Base-by-base conservation (phyloP, 1,140 invertebrate species). In the Trichogramma pretiosum region DNA sequence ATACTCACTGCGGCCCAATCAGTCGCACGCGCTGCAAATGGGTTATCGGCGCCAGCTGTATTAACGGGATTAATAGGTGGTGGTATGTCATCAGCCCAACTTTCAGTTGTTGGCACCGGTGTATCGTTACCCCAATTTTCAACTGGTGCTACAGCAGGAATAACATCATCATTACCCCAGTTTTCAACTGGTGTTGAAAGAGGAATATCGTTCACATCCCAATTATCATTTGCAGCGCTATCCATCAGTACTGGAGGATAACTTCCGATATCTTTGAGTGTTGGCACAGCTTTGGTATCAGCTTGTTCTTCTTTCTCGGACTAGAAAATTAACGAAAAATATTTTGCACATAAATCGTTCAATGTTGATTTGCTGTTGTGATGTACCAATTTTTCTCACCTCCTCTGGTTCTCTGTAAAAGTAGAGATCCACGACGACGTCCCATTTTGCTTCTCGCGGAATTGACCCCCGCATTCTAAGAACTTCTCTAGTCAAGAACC, bases 381-480 rank as follows among this genome's bases (percentile, higher is more conserved):
- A 39, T 49, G 59, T 50, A 53, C 57, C 17, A 40, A 19, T n/a
- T 28, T 1, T 26, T 33, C 28, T 33, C 39, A 78, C 80, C 75
- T 98, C 93, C 76, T 97, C 92, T 36, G 93, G 91, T 72, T 98
- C 93, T 72, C 95, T 86, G 77, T 95, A 98, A 83, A 99, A 99
- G 86, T 97, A 99, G 53, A 99, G 76, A 76, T 99, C 97, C 5
- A 96, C 93, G 58, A 99, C 96, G 30, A 98, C 89, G 50, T 90
- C 86, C 94, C 94, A 98, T 52, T 89, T 87, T 44, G 83, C 83
- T 58, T 94, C 89, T 48, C 94, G 83, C 18, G 87, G 81, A 56
- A 99, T 92, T 22, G 83, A 85, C 39, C 96, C 97, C 38, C 94
- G 81, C 26, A 99, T 79, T 55, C 94, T 83, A 1, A 99, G 78